phyloP scores from a whole-genome alignment of 2,888 invertebrate species.

The Chamaedrilus cognettii region DNA sequence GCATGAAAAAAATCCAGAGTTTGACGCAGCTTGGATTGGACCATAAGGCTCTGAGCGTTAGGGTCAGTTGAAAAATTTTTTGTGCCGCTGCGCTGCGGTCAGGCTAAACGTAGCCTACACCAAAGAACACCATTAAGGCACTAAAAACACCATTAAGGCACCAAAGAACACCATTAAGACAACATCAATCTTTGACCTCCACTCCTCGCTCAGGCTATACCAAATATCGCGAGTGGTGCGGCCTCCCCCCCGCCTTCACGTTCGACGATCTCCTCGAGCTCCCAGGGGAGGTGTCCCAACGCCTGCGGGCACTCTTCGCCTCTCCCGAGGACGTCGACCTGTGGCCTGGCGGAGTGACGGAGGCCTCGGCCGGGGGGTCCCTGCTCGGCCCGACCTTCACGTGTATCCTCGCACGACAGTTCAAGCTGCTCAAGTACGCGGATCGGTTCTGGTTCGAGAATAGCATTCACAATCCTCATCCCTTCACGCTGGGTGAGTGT shows the following conservation, averaged over 20 bases:
- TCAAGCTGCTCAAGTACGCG: constrained; percentile 24
- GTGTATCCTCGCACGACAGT: constrained; percentile 31
- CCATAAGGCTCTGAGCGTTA: too few relatives aligned
- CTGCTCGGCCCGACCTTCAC: constrained; percentile 31
- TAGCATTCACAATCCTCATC: constrained; percentile 25
- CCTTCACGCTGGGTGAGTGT: constrained; percentile 27
- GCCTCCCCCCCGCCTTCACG: constrained; percentile 38
- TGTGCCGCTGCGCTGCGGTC: too few relatives aligned
- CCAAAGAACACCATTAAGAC: neutral
- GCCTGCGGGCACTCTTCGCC: constrained; percentile 22
- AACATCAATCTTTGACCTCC: too few relatives aligned
- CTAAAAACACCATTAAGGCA: too few relatives aligned
- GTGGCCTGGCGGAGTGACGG: constrained; percentile 27
- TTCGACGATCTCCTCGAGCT: constrained; percentile 30
- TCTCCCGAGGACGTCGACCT: constrained; percentile 33
- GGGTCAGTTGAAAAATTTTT: too few relatives aligned
- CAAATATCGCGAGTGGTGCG: constrained; percentile 65
- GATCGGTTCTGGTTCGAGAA: constrained; percentile 35
- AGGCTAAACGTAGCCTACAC: too few relatives aligned
- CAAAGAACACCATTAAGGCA: too few relatives aligned
- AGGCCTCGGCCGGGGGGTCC: constrained; percentile 17
- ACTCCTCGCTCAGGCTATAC: constrained; percentile 66
- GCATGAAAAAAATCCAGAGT: too few relatives aligned
- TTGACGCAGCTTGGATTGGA: too few relatives aligned
- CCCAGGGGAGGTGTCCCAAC: constrained; percentile 7